Conservation (phyloP, 2,113 vertebrate genomes). For the Heloderma charlesbogerti region DNA sequence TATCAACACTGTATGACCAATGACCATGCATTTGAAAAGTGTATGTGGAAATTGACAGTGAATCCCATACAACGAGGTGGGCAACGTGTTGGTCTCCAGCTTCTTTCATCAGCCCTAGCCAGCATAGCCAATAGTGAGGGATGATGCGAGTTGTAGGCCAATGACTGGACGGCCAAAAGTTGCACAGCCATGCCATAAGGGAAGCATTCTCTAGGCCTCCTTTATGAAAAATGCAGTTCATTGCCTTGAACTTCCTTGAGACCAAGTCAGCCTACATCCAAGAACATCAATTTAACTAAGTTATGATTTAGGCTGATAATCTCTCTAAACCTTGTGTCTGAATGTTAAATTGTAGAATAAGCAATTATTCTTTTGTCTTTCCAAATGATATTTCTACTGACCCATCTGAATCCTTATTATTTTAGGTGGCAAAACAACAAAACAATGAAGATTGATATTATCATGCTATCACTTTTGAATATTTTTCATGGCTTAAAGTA, state of each 20-base stretch:
- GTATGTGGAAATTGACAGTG: background rate
- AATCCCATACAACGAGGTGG: no score
- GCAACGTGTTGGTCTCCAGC: no score
- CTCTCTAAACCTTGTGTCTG: background rate
- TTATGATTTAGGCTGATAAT: background rate
- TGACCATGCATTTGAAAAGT: background rate
- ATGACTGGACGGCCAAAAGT: no score
- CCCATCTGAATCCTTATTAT: background rate
- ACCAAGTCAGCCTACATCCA: background rate
- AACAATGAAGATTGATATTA: background rate
- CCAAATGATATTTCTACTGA: conserved; percentile 5
- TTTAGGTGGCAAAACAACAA: conserved; percentile 20
- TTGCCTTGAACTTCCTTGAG: background rate
- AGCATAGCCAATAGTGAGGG: no score
- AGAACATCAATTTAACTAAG: background rate
- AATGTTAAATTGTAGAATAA: background rate
- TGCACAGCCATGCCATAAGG: background rate
- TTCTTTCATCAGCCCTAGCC: no score
- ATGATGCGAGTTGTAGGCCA: no score
- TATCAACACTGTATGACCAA: background rate
- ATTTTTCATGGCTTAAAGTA: conserved; percentile 3
- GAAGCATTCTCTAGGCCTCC: background rate
- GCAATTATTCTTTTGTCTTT: background rate
- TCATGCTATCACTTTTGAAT: background rate
- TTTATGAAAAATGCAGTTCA: background rate